phyloP scores from a whole-genome alignment of 2,888 invertebrate genomes.

The Drosophila siamana region DNA sequence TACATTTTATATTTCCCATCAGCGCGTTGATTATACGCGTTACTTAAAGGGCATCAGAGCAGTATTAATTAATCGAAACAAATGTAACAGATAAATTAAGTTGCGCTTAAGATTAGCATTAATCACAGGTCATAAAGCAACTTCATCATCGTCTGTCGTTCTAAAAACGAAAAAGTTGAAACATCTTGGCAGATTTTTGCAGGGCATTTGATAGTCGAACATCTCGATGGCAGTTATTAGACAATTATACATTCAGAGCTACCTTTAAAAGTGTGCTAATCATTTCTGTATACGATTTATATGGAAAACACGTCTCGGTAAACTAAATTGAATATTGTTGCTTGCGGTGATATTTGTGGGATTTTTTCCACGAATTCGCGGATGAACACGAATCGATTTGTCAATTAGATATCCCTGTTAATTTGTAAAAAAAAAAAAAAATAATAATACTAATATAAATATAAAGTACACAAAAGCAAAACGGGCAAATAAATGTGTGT shows the following conservation, averaged over 20 bases:
- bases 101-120: background rate
- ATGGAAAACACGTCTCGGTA: background rate
- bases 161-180: no score
- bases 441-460: no score
- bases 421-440: background rate
- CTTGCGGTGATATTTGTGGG: conserved; percentile 1
- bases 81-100: background rate
- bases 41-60: background rate
- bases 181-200: no score
- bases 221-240: background rate
- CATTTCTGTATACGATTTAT: conserved; percentile 10
- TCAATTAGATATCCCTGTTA: conserved; percentile 6
- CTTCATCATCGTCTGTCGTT: no score
- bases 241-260: background rate
- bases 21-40: background rate
- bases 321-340: background rate
- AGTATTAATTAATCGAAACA: background rate
- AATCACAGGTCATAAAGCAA: no score
- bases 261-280: conserved; percentile 1
- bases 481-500: background rate
- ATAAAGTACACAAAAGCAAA: background rate
- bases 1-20: background rate
- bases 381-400: conserved; percentile 32
- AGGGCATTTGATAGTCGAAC: background rate
- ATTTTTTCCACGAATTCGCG: conserved; percentile 44